Percentiles rank a stretch among this genome's conserved stretches.
These are phyloP conservation scores for Eristalinus sepulchralis DNA, from an alignment of 2,888 invertebrate species.

Conservation along the genomic window DNA sequence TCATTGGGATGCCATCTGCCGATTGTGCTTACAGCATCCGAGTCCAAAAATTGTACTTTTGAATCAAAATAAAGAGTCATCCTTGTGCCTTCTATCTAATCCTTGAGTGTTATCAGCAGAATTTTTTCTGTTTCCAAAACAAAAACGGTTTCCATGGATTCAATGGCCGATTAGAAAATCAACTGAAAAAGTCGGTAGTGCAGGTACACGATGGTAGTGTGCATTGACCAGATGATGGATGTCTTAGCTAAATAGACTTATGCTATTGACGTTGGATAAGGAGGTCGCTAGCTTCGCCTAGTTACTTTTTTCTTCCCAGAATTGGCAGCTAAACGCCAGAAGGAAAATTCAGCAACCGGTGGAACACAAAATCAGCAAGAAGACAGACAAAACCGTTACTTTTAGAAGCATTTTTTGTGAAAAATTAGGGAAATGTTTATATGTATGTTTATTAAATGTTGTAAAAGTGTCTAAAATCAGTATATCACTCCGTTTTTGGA, in stretches of 20 bases:
- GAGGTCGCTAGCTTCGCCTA: too few species aligned
- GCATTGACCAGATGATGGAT: background rate
- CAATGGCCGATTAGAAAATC: background rate
- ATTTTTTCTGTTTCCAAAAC: conserved; percentile 39
- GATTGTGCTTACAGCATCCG: conserved; percentile 89
- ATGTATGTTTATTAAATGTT: too few species aligned
- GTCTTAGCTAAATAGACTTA: background rate
- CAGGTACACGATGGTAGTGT: background rate
- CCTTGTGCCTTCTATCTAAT: background rate
- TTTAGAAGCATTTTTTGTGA: too few species aligned
- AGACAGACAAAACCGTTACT: too few species aligned
- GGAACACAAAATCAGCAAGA: background rate
- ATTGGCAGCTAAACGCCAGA: too few species aligned
- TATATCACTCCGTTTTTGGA: too few species aligned
- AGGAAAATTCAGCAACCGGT: too few species aligned
- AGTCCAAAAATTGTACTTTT: conserved; percentile 88
- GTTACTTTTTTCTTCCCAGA: too few species aligned
- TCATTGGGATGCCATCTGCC: conserved; percentile 91
- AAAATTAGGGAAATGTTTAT: too few species aligned
- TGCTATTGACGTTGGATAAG: too few species aligned
- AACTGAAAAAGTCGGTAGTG: background rate
- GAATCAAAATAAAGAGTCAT: conserved; percentile 94
- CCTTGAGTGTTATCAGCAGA: background rate
- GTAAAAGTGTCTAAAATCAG: too few species aligned
- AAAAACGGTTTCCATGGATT: conserved; percentile 49